These are phyloP conservation scores for Lysiphlebus fabarum DNA, from an alignment of 1,140 invertebrate species.

Conservation along the genomic window DNA sequence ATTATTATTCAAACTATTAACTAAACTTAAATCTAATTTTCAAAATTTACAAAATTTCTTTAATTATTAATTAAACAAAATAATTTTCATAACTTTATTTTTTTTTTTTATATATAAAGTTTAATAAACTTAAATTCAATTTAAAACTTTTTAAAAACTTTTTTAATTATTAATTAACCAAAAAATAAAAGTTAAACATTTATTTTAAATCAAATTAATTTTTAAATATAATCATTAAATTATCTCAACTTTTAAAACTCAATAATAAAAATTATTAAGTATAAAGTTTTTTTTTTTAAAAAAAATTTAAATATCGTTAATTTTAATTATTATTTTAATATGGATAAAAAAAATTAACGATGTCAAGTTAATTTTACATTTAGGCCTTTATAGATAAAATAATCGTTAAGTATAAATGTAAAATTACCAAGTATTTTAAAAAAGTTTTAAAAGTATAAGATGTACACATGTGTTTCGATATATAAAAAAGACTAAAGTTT, in stretches of 20 bases:
- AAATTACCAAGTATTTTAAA: slow-evolving; percentile 29
- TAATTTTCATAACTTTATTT: too few species aligned
- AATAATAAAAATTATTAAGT: too few species aligned
- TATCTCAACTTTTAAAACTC: too few species aligned
- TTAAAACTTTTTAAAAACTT: too few species aligned
- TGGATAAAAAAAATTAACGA: slow-evolving; percentile 38
- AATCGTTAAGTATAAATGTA: slow-evolving; percentile 38
- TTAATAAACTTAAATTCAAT: too few species aligned
- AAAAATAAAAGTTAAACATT: not conserved
- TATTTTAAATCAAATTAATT: not conserved
- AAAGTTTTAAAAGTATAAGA: slow-evolving; percentile 11
- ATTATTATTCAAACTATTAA: too few species aligned
- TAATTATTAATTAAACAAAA: too few species aligned
- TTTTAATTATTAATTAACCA: too few species aligned
- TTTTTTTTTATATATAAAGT: too few species aligned
- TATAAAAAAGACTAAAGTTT: slow-evolving; percentile 1
- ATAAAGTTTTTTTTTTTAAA: too few species aligned
- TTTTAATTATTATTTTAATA: slow-evolving; percentile 32
- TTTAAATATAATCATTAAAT: slow-evolving; percentile 2
- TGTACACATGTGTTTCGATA: slow-evolving; percentile 5
- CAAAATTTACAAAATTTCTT: too few species aligned
- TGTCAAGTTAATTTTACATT: slow-evolving; percentile 38
- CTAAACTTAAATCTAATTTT: too few species aligned
- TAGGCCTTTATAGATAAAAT: slow-evolving; percentile 35
- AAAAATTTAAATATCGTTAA: not conserved